Conservation (phyloP, 2,888 invertebrate genomes). For the Hypsopygia costalis region DNA sequence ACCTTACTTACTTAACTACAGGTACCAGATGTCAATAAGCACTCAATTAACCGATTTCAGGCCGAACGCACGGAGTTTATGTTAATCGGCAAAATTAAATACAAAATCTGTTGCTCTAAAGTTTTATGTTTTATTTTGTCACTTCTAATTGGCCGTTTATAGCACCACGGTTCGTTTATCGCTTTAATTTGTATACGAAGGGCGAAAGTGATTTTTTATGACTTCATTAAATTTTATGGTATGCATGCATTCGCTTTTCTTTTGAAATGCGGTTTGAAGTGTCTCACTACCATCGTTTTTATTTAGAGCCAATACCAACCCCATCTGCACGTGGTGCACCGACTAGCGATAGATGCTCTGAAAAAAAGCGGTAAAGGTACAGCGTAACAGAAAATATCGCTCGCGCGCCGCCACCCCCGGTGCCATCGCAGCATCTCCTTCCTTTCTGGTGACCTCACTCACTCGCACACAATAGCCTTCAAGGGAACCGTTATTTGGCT, state of each 20-base stretch:
- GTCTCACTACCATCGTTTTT: too few relatives aligned
- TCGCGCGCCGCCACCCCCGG: too few relatives aligned
- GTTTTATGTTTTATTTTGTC: slow-evolving; percentile 37
- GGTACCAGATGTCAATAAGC: slow-evolving; percentile 5
- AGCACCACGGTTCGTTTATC: slow-evolving; percentile 20
- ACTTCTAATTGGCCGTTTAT: slow-evolving; percentile 26
- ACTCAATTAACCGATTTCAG: slow-evolving; percentile 10
- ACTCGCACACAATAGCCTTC: too few relatives aligned
- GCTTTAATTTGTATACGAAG: slow-evolving; percentile 22
- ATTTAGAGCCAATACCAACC: too few relatives aligned
- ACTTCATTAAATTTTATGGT: slow-evolving; percentile 13
- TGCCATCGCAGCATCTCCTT: too few relatives aligned
- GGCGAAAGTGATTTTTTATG: slow-evolving; percentile 21
- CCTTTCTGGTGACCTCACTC: too few relatives aligned
- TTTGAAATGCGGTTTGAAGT: neutral
- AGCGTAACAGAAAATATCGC: too few relatives aligned
- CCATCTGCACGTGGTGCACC: too few relatives aligned
- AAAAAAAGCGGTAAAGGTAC: too few relatives aligned
- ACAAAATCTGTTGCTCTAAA: slow-evolving; percentile 11
- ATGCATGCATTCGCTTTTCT: neutral
- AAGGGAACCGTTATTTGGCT: too few relatives aligned
- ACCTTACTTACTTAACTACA: too few relatives aligned
- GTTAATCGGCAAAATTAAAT: slow-evolving; percentile 11
- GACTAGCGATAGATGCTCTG: too few relatives aligned
- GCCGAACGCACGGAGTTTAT: slow-evolving; percentile 1